phyloP scores from a whole-genome alignment of 92 coral and sea anemone species.

The Epizoanthus fatuus region DNA sequence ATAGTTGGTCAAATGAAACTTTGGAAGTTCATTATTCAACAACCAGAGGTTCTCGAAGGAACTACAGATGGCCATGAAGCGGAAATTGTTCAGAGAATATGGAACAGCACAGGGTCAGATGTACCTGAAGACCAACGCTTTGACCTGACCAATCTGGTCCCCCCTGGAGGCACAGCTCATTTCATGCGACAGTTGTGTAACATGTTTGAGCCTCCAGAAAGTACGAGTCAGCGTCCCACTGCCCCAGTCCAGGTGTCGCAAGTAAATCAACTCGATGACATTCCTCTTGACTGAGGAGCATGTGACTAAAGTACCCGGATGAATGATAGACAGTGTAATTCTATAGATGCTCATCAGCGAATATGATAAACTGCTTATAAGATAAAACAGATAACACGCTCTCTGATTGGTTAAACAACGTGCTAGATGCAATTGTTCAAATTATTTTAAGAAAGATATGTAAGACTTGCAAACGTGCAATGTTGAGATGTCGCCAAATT shows the following conservation, averaged over 20 bases:
- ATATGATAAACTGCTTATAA: too few relatives aligned
- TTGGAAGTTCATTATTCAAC: constrained; percentile 14
- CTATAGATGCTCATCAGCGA: too few relatives aligned
- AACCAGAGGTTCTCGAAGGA: constrained; percentile 22
- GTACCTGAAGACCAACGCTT: constrained; percentile 26
- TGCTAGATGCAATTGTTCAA: too few relatives aligned
- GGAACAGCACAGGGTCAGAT: not conserved
- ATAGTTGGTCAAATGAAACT: constrained; percentile 14
- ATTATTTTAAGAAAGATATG: too few relatives aligned
- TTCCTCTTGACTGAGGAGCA: constrained; percentile 23
- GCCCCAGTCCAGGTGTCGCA: not conserved
- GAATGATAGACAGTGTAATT: too few relatives aligned
- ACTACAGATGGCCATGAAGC: not conserved
- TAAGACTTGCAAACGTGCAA: too few relatives aligned
- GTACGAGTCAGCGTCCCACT: not conserved
- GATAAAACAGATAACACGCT: too few relatives aligned
- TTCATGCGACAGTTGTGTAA: not conserved
- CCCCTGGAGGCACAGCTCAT: constrained; percentile 17
- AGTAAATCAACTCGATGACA: not conserved
- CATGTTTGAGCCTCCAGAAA: constrained; percentile 25
- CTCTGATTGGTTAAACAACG: too few relatives aligned
- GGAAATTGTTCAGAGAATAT: constrained; percentile 5
- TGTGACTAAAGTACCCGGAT: not conserved
- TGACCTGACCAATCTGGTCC: constrained; percentile 10
- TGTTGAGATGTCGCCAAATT: too few relatives aligned